Conservation (phyloP, 2,113 vertebrate genomes). For the Australoheros scitulus region DNA sequence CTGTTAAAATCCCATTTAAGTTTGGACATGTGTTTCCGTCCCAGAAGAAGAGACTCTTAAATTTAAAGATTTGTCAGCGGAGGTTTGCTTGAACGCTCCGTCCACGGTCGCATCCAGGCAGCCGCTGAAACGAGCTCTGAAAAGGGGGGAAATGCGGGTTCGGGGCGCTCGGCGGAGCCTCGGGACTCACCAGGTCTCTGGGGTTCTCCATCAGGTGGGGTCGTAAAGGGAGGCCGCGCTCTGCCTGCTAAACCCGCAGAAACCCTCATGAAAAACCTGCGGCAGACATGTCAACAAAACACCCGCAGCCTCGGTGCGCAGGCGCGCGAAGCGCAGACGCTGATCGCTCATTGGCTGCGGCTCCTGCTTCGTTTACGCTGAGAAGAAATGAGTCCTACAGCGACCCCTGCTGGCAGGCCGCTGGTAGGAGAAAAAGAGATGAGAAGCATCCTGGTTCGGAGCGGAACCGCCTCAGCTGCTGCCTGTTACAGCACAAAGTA, state of each 20-base stretch:
- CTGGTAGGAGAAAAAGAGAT: background rate
- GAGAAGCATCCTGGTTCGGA: too few relatives aligned
- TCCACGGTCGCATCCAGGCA: background rate
- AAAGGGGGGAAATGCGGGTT: background rate
- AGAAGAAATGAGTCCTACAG: background rate
- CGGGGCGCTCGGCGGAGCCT: background rate
- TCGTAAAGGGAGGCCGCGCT: background rate
- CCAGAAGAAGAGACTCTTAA: background rate
- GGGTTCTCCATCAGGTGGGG: slow-evolving; percentile 53
- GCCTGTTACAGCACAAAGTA: too few relatives aligned
- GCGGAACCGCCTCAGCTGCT: too few relatives aligned
- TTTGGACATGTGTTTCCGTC: background rate
- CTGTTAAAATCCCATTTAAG: accelerated
- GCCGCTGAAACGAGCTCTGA: background rate
- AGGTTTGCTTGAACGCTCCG: background rate
- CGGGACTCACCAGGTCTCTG: slow-evolving; percentile 64
- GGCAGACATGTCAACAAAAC: slow-evolving; percentile 51
- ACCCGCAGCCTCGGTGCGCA: slow-evolving; percentile 37
- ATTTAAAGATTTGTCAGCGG: background rate
- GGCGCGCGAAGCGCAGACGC: background rate
- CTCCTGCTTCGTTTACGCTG: slow-evolving; percentile 36
- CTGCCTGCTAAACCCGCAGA: slow-evolving; percentile 11
- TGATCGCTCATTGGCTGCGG: slow-evolving; percentile 48
- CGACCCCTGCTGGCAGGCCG: slow-evolving; percentile 20
- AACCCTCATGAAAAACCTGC: slow-evolving; percentile 6